These are phyloP conservation scores for Limnodromus scolopaceus DNA, from an alignment of 2,797 vertebrate genomes.

Conservation along the genomic window DNA sequence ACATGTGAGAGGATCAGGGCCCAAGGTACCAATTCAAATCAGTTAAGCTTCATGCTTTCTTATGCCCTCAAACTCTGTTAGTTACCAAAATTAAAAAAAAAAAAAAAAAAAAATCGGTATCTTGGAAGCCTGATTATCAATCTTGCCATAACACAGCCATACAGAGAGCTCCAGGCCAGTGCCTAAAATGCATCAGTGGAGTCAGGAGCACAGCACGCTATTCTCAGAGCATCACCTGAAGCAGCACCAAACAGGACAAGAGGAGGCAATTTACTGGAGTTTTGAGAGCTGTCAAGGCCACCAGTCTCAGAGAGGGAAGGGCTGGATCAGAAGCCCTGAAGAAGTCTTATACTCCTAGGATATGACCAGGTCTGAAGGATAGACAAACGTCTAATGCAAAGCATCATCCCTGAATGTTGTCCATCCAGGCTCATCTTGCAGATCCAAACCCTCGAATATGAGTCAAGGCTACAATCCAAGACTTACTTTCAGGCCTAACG, in stretches of 20 bases:
- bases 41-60: background rate
- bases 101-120: background rate
- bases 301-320: background rate
- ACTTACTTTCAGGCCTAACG: background rate
- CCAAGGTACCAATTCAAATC: background rate
- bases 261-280: background rate
- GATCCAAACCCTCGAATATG: background rate
- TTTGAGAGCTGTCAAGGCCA: background rate
- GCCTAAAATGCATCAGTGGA: accelerated
- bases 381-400: background rate
- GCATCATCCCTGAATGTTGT: background rate
- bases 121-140: background rate
- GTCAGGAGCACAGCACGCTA: background rate
- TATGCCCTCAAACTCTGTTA: background rate
- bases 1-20: background rate
- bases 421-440: background rate
- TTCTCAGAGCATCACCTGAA: background rate
- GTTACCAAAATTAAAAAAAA: background rate
- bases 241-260: background rate
- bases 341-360: background rate
- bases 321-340: background rate
- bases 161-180: background rate
- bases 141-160: background rate
- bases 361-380: background rate
- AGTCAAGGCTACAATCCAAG: background rate